These are phyloP conservation scores for Hipparchia semele DNA, from an alignment of 2,888 invertebrate genomes.

Conservation along the genomic window DNA sequence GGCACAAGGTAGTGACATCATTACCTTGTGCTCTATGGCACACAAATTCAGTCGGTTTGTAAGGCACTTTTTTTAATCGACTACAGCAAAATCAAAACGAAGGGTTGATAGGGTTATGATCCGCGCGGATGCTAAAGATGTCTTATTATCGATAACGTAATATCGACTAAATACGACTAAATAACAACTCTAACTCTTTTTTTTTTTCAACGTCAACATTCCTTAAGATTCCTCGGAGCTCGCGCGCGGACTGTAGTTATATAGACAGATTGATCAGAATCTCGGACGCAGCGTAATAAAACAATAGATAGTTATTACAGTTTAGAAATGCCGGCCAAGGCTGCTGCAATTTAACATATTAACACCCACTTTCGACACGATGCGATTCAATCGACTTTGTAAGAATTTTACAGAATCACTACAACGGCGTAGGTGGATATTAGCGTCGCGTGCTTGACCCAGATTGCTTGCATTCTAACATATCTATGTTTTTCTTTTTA, in stretches of 20 bases:
- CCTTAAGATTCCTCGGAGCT: neutral
- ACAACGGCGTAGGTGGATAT: neutral
- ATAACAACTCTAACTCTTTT: no score
- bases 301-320: neutral
- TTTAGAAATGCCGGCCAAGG: constrained; percentile 21
- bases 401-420: neutral
- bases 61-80: no score
- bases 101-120: no score
- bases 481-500: no score
- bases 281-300: neutral
- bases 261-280: neutral
- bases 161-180: no score
- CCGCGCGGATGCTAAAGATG: no score
- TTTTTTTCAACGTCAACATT: neutral
- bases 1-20: no score
- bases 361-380: constrained; percentile 26
- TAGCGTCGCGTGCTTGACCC: neutral
- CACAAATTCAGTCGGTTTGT: no score
- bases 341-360: constrained; percentile 23
- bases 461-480: neutral
- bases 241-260: neutral
- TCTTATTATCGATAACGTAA: no score
- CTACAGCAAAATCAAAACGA: no score
- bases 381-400: neutral
- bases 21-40: no score